These are phyloP conservation scores for Castor canadensis DNA, from an alignment of 2,113 vertebrate genomes.

Conservation along the genomic window DNA sequence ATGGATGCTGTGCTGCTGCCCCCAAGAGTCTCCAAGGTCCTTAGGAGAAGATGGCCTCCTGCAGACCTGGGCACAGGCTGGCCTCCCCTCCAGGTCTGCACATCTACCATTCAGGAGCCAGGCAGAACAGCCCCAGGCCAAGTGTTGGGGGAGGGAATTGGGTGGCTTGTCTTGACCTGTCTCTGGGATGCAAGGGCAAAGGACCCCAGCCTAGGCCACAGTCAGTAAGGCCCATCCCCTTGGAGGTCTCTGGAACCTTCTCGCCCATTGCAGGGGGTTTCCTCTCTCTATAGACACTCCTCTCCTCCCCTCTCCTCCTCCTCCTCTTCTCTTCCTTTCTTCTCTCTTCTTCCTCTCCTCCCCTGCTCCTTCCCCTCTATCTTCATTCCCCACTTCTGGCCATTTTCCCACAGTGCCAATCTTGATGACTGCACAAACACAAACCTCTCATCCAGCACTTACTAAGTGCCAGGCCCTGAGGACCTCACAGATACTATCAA, in stretches of 20 bases:
- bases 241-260: fast-evolving
- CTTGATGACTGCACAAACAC: fast-evolving
- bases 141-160: too few species aligned
- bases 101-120: not conserved
- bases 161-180: fast-evolving
- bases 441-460: not conserved
- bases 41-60: not conserved
- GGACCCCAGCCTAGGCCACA: not conserved
- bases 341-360: not conserved
- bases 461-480: not conserved
- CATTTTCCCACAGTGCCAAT: too few species aligned
- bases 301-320: not conserved
- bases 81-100: fast-evolving
- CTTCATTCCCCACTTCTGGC: too few species aligned
- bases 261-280: not conserved
- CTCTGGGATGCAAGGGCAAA: not conserved
- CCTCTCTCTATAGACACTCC: not conserved
- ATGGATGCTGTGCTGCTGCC: fast-evolving
- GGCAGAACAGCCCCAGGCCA: not conserved
- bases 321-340: too few species aligned
- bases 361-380: not conserved
- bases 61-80: fast-evolving
- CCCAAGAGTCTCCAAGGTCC: fast-evolving
- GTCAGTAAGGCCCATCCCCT: not conserved
- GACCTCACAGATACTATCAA: fast-evolving